Percentiles rank a stretch among this genome's conserved stretches.
phyloP scores from a whole-genome alignment of 2,888 invertebrate species.

The Hirtodrosophila trivittata region DNA sequence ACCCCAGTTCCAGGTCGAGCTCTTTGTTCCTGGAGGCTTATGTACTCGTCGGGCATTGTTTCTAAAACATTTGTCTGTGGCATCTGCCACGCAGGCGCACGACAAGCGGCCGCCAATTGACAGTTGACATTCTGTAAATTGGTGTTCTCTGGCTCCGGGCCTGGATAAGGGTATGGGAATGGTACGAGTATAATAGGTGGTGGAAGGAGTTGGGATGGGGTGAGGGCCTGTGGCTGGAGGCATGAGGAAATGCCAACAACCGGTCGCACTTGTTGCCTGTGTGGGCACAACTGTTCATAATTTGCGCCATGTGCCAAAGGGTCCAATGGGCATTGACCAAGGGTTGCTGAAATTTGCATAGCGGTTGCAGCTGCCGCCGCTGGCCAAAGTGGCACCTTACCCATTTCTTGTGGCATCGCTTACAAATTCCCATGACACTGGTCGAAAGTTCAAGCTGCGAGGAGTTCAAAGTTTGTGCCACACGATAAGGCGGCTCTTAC shows the following conservation, averaged over 20 bases:
- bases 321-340: constrained; percentile 4
- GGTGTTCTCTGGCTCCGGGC: constrained; percentile 3
- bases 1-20: constrained; percentile 19
- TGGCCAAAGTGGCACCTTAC: constrained; percentile 28
- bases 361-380: constrained; percentile 38
- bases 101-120: constrained; percentile 57
- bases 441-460: constrained; percentile 57
- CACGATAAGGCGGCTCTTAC: constrained; percentile 47
- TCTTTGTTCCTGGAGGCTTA: constrained; percentile 2
- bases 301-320: constrained; percentile 63
- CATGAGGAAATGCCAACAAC: constrained; percentile 21
- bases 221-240: not conserved
- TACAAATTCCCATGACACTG: constrained; percentile 54
- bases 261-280: constrained; percentile 45
- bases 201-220: not conserved
- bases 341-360: constrained; percentile 55
- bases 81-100: constrained; percentile 57
- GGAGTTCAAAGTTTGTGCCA: constrained; percentile 60
- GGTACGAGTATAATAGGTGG: no score
- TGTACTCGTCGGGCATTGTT: not conserved
- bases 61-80: constrained; percentile 36
- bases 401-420: constrained; percentile 9
- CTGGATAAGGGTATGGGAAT: no score
- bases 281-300: constrained; percentile 54
- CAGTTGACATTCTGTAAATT: constrained; percentile 65